Percentiles rank a stretch among this genome's conserved stretches.
These are phyloP conservation scores for Apodemia duryi DNA, from an alignment of 2,888 invertebrate genomes.

Conservation along the genomic window DNA sequence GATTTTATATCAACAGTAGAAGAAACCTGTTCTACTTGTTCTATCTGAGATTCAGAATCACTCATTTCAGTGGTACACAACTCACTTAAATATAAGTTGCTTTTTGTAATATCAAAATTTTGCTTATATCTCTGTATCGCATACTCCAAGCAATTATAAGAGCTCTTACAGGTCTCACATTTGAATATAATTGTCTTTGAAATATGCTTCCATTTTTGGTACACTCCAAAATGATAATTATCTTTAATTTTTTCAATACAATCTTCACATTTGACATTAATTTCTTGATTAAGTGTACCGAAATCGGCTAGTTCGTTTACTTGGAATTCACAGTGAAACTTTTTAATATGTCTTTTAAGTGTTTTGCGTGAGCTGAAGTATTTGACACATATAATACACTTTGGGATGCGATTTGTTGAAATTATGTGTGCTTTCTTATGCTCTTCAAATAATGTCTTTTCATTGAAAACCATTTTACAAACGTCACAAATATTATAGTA, in stretches of 20 bases:
- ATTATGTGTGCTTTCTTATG: slow-evolving; percentile 36
- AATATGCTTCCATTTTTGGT: slow-evolving; percentile 44
- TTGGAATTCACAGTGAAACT: slow-evolving; percentile 57
- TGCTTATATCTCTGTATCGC: slow-evolving; percentile 48
- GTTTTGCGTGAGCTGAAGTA: slow-evolving; percentile 65
- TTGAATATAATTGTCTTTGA: slow-evolving; percentile 48
- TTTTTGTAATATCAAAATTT: slow-evolving; percentile 37
- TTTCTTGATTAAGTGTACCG: slow-evolving; percentile 39
- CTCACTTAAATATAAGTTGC: slow-evolving; percentile 58
- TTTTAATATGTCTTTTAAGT: slow-evolving; percentile 58
- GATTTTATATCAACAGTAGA: not conserved
- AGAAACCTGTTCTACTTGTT: not conserved
- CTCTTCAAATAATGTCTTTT: slow-evolving; percentile 52
- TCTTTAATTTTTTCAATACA: slow-evolving; percentile 54
- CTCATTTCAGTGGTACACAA: slow-evolving; percentile 63
- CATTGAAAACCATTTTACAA: slow-evolving; percentile 58
- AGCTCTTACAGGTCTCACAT: slow-evolving; percentile 44
- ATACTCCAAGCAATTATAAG: slow-evolving; percentile 51
- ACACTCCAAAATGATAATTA: slow-evolving; percentile 40
- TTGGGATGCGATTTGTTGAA: slow-evolving; percentile 36
- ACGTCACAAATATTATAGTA: slow-evolving; percentile 62
- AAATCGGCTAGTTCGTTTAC: slow-evolving; percentile 51
- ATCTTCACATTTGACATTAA: slow-evolving; percentile 50
- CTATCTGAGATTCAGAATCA: slow-evolving; percentile 31
- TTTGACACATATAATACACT: slow-evolving; percentile 59